Evolutionary conservation across 2,888 invertebrate genomes (phyloP), one percentile per base, ranked within the genome.

Genomic region (Dorcus hopei): DNA sequence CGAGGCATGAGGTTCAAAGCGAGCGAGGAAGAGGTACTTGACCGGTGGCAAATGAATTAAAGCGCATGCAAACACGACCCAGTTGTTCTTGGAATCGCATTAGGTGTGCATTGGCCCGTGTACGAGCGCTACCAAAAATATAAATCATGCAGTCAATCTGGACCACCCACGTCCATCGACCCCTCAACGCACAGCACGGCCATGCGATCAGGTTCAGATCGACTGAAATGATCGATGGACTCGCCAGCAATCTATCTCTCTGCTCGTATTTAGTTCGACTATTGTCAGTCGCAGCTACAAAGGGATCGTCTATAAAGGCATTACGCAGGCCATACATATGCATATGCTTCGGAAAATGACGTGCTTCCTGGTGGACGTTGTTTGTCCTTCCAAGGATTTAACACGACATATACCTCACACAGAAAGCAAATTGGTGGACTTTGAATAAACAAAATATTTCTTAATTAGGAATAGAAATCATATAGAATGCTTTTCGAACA

Each of bases 211-310:
- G 64, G 67, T 67, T 68, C 75, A 76, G 74, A 69, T 72, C 72
- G 71, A 73, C 71, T 70, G 62, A 70, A 71, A 74, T 76, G 76
- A 76, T 76, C 72, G 74, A 76, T 76, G 72, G 71, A 64, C 70
- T 68, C 68, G 69, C 69, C 65, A 67, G 65, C 71, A 74, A 74
- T 76, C 72, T 70, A 75, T 76, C 75, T 76, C 71, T 64, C 66
- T 63, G 67, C 65, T 66, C 68, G 64, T 69, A 72, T 72, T 73
- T 72, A 69, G 26, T 70, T 69, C 66, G 62, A 66, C 63, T 60
- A 69, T 70, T 73, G 74, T 73, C 73, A 74, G 67, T 65, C 67
- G 64, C 73, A 73, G 66, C 66, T 62, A 52, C 52, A 45, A 45
- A 45, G 16, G 45, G 26, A 33, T 33, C 26, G 26, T 33, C 26